phyloP scores from a whole-genome alignment of 2,797 vertebrate genomes.

The Lithobates sylvaticus region DNA sequence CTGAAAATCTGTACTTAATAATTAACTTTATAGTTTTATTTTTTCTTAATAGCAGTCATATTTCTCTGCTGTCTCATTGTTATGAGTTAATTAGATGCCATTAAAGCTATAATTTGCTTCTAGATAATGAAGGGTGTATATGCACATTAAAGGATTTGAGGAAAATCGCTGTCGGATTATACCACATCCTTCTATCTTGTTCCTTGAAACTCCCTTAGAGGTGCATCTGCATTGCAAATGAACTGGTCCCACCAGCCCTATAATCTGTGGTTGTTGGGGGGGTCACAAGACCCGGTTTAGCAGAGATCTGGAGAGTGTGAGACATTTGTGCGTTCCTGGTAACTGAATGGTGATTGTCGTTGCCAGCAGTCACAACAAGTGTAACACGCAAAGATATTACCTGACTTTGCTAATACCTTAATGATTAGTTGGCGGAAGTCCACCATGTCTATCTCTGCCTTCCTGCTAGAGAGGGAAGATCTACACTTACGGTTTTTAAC shows the following conservation, averaged over 20 bases:
- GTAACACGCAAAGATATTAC: no score
- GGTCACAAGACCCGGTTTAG: background rate
- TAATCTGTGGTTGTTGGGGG: background rate
- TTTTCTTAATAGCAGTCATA: background rate
- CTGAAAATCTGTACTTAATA: background rate
- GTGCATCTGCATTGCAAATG: no score
- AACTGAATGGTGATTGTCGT: no score
- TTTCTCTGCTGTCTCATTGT: background rate
- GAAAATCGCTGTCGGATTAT: slow-evolving; percentile 7
- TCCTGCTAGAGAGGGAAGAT: no score
- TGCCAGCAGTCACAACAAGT: no score
- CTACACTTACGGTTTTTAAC: no score
- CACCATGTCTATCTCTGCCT: no score
- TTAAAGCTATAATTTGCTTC: background rate
- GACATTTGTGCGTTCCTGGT: no score
- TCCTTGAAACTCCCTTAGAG: no score
- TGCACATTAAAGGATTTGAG: slow-evolving; percentile 12
- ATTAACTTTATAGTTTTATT: background rate
- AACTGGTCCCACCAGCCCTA: background rate
- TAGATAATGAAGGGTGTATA: slow-evolving; percentile 5
- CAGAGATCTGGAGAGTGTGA: no score
- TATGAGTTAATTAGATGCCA: background rate
- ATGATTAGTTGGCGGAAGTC: no score
- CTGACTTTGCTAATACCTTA: no score
- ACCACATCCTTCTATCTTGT: background rate